phyloP scores from a whole-genome alignment of 2,888 invertebrate genomes.

The Harpalus rufipes region DNA sequence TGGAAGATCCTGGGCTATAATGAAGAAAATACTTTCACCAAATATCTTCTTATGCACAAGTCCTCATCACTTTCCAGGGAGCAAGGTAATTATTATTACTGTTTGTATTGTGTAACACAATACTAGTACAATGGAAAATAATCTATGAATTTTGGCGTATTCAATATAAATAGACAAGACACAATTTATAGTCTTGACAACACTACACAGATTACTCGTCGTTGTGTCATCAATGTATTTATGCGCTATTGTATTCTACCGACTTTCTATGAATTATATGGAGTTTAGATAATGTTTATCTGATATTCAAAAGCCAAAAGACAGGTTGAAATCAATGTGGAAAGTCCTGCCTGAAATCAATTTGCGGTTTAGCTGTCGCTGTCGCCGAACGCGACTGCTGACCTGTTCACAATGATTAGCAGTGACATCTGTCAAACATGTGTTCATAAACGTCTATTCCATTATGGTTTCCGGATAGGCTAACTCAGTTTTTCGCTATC shows the following conservation, averaged over 20 bases:
- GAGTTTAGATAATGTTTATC: not conserved
- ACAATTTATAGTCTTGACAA: not conserved
- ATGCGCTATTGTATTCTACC: not conserved
- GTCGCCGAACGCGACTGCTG: not conserved
- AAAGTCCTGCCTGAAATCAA: slow-evolving; percentile 21
- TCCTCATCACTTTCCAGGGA: too few relatives aligned
- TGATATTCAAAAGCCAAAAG: not conserved
- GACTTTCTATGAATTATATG: too few relatives aligned
- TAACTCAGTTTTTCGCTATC: too few relatives aligned
- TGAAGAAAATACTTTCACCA: too few relatives aligned
- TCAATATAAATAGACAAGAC: not conserved
- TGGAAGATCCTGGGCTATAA: too few relatives aligned
- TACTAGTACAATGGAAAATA: too few relatives aligned
- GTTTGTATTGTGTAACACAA: too few relatives aligned
- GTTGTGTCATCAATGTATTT: not conserved
- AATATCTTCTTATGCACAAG: too few relatives aligned
- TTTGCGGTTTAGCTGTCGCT: slow-evolving; percentile 23
- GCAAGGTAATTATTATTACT: too few relatives aligned
- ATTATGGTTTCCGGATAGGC: slow-evolving; percentile 9
- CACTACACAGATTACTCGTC: too few relatives aligned
- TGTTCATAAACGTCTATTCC: slow-evolving; percentile 14
- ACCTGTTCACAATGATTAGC: slow-evolving; percentile 31
- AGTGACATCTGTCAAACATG: slow-evolving; percentile 59
- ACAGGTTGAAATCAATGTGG: slow-evolving; percentile 2
- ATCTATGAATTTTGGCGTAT: too few relatives aligned